These are phyloP conservation scores for Megalopta genalis DNA, from an alignment of 1,140 invertebrate genomes.

Conservation along the genomic window DNA sequence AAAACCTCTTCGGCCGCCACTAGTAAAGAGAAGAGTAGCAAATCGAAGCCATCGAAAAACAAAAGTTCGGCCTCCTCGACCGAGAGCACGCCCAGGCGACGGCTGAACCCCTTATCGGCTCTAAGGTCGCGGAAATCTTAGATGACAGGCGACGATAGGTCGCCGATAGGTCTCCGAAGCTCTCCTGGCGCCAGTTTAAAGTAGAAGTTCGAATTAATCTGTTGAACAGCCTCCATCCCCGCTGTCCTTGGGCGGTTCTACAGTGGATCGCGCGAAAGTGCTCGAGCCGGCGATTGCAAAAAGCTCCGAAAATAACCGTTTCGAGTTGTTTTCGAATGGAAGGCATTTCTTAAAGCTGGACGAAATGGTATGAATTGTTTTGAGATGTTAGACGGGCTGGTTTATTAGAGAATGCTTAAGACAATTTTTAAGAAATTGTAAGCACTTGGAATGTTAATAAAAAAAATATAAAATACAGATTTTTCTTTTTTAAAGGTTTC, in stretches of 20 bases:
- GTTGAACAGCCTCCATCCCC: background rate
- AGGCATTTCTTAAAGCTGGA: too few relatives aligned
- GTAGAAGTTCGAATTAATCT: background rate
- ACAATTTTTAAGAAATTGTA: too few relatives aligned
- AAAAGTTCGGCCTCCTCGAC: constrained; percentile 74
- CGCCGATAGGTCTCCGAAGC: constrained; percentile 5
- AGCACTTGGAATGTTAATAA: too few relatives aligned
- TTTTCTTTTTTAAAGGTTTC: too few relatives aligned
- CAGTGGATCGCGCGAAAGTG: too few relatives aligned
- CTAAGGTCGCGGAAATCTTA: constrained; percentile 76
- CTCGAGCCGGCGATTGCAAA: too few relatives aligned
- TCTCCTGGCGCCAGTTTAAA: background rate
- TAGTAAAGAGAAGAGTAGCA: constrained; percentile 70
- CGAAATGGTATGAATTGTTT: too few relatives aligned
- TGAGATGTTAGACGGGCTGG: too few relatives aligned
- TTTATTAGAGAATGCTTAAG: too few relatives aligned
- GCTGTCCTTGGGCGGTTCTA: constrained; percentile 4
- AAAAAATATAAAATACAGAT: too few relatives aligned
- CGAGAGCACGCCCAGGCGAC: constrained; percentile 74
- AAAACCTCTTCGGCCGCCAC: constrained; percentile 67
- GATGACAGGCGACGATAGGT: constrained; percentile 12
- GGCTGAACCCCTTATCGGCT: constrained; percentile 74
- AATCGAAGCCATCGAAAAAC: constrained; percentile 72
- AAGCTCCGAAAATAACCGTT: too few relatives aligned
- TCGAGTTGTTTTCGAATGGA: too few relatives aligned